Evolutionary conservation across 2,113 vertebrate species (phyloP).

Genomic region (Dipodomys merriami): DNA sequence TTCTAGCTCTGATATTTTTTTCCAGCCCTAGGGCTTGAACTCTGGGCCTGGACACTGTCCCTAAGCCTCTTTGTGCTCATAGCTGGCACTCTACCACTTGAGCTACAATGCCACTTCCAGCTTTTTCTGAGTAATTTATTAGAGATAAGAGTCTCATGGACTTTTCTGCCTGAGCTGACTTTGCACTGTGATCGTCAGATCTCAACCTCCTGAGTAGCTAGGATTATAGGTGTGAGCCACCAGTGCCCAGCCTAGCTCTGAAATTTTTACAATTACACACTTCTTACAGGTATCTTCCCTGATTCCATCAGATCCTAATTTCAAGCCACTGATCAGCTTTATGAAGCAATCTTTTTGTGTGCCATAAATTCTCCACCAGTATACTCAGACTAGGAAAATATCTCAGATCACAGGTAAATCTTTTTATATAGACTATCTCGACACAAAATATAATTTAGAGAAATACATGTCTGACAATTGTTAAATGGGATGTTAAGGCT

Average conservation of each 20-base stretch:
- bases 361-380: neutral
- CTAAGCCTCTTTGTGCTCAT: no score
- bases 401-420: neutral
- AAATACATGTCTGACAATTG: neutral
- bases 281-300: neutral
- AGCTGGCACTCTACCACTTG: no score
- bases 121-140: no score
- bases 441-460: neutral
- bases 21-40: no score
- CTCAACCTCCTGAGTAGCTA: no score
- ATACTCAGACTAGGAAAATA: slow-evolving; percentile 5
- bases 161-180: no score
- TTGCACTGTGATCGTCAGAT: no score
- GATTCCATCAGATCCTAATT: neutral
- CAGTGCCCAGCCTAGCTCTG: neutral
- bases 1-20: neutral
- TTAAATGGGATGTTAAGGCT: neutral
- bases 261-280: neutral
- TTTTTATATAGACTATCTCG: neutral
- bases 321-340: neutral
- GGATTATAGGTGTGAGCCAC: no score
- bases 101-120: no score
- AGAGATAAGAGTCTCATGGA: no score
- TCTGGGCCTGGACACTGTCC: no score
- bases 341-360: neutral